These are phyloP conservation scores for Cyclargus thomasi DNA, from an alignment of 1,140 invertebrate genomes.

Conservation along the genomic window DNA sequence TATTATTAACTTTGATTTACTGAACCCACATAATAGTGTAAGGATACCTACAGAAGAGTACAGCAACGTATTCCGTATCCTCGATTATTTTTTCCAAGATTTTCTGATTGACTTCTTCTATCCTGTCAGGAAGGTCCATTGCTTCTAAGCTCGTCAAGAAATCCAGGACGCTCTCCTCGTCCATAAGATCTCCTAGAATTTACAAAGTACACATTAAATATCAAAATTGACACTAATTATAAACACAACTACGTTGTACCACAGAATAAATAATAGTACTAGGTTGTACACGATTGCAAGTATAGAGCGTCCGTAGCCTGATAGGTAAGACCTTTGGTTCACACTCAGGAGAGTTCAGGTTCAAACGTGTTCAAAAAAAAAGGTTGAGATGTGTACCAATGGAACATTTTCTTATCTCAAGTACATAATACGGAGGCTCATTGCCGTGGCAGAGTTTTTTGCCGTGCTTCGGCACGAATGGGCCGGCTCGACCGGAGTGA, in stretches of 20 bases:
- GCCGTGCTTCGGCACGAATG: too few species aligned
- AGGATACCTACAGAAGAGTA: slow-evolving; percentile 93
- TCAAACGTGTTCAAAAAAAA: too few species aligned
- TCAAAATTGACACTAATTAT: neutral
- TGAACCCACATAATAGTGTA: slow-evolving; percentile 37
- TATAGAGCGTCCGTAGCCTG: too few species aligned
- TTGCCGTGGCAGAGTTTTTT: too few species aligned
- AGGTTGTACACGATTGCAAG: too few species aligned
- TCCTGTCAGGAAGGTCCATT: slow-evolving; percentile 95
- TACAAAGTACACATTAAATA: neutral
- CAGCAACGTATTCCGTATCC: slow-evolving; percentile 93
- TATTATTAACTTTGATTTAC: slow-evolving; percentile 45
- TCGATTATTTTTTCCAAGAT: slow-evolving; percentile 94
- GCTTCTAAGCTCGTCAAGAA: slow-evolving; percentile 95
- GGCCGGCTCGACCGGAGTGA: too few species aligned
- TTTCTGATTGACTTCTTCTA: slow-evolving; percentile 95
- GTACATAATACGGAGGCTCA: too few species aligned
- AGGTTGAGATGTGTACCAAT: too few species aligned
- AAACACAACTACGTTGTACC: neutral
- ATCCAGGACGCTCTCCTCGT: slow-evolving; percentile 93
- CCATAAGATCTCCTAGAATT: slow-evolving; percentile 90
- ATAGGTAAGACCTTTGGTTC: too few species aligned
- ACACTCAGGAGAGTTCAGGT: too few species aligned
- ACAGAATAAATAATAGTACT: too few species aligned
- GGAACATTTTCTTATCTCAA: too few species aligned